Evolutionary conservation across 2,113 vertebrate species (phyloP).

Genomic region (Corythoichthys intestinalis): DNA sequence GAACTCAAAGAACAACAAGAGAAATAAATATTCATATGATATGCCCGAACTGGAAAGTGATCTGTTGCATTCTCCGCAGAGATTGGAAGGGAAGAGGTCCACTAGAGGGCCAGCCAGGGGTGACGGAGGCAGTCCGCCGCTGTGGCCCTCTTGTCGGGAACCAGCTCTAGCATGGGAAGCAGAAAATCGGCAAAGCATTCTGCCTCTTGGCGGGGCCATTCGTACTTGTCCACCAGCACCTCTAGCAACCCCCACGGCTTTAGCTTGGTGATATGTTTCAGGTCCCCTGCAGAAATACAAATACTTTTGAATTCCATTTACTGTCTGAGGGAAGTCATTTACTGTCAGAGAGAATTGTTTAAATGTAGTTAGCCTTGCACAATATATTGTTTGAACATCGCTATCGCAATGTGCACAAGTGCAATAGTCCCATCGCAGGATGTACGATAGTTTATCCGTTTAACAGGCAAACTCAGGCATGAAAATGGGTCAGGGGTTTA

Average conservation of each 20-base stretch:
- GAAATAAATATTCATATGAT: constrained; percentile 72
- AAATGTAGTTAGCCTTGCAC: no score
- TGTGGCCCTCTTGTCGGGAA: constrained; percentile 92
- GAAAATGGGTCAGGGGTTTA: no score
- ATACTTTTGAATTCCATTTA: not conserved
- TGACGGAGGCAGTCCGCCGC: constrained; percentile 91
- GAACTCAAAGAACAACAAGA: constrained; percentile 49
- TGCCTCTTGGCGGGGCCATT: constrained; percentile 89
- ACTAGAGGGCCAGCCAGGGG: constrained; percentile 87
- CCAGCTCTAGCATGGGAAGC: constrained; percentile 92
- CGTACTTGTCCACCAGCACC: constrained; percentile 94
- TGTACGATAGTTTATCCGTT: no score
- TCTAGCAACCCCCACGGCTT: constrained; percentile 97
- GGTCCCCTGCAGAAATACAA: constrained; percentile 77
- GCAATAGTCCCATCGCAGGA: no score
- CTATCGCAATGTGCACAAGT: no score
- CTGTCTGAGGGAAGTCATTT: not conserved
- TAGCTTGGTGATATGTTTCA: constrained; percentile 98
- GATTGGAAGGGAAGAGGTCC: constrained; percentile 32
- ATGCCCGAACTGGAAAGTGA: constrained; percentile 75
- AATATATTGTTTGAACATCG: no score
- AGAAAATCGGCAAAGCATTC: constrained; percentile 92
- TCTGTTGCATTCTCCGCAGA: constrained; percentile 74
- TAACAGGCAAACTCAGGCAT: no score
- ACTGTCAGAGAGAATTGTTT: not conserved